Evolutionary conservation across 2,888 invertebrate species (phyloP), one percentile per base, ranked within the genome.

Genomic region (Plebejus melissa): DNA sequence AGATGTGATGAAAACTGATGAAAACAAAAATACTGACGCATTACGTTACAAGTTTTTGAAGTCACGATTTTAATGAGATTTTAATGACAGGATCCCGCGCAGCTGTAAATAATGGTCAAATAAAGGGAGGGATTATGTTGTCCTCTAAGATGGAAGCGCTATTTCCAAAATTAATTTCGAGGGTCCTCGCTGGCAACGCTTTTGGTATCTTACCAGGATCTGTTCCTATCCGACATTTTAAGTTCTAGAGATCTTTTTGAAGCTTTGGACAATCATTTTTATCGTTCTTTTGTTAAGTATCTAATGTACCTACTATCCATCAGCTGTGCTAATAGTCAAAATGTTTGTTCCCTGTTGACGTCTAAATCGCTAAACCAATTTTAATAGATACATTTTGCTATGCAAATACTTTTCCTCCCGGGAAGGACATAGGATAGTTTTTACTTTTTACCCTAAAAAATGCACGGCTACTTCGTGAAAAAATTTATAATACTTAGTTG

Each of bases 71-170:
- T 65, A 65, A 65, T 65, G 65, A 65, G 65, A 65, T 65, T 65
- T 65, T 65, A 65, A 65, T 65, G 65, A 65, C 65, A 65, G 65
- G 65, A 65, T 65, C 11, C 60, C 60, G 32, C 65, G 65, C 65
- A 65, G 65, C 65, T 65, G 65, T 65, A 65, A 65, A 32, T 65
- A 65, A 65, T 65, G 65, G 65, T 65, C 65, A 65, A 65, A 65
- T 65, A 65, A 65, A 65, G 65, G 32, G 36, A 16, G 65, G 32
- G 13, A 65, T 65, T 65, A 65, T 65, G 60, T 32, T 65, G 11
- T 65, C 65, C 32, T 65, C 32, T 65, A 16, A 60, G 65, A 65
- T 65, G 65, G 13, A 65, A 65, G 65, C 58, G 58, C 58, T 22
- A 58, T 65, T 4, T 32, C 32, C 65, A 16, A 65, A 32, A 65